Conservation (phyloP, 1,140 invertebrate species). For the Euwallacea fornicatus region DNA sequence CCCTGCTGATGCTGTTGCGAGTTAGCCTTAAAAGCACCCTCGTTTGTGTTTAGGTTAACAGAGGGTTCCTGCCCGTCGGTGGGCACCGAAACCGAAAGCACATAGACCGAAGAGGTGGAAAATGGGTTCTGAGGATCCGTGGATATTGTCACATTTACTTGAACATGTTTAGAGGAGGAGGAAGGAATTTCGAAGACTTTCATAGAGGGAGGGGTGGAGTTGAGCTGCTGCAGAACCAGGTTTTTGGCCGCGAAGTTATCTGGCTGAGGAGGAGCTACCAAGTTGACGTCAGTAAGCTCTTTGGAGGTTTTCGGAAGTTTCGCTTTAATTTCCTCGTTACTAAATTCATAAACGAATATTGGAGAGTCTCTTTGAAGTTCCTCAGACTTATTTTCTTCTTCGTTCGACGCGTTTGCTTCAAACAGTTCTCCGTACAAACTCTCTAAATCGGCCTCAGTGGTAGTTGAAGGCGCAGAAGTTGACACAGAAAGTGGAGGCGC, state of each 20-base stretch:
- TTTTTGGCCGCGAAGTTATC: slow-evolving; percentile 19
- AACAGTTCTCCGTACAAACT: slow-evolving; percentile 13
- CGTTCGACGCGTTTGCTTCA: background rate
- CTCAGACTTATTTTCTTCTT: slow-evolving; percentile 7
- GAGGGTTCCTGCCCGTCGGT: slow-evolving; percentile 61
- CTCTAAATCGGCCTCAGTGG: background rate
- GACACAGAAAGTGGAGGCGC: too few species aligned
- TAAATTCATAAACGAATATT: slow-evolving; percentile 52
- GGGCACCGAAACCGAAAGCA: slow-evolving; percentile 71
- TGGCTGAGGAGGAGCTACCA: slow-evolving; percentile 29
- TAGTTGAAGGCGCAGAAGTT: background rate
- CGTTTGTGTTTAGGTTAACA: slow-evolving; percentile 55
- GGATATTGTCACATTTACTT: slow-evolving; percentile 75
- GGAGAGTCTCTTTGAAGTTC: slow-evolving; percentile 56
- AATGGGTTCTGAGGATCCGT: slow-evolving; percentile 60
- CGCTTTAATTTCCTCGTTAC: slow-evolving; percentile 48
- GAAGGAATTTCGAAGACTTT: slow-evolving; percentile 48
- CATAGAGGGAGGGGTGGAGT: slow-evolving; percentile 39
- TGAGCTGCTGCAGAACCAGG: slow-evolving; percentile 36
- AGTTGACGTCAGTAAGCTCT: slow-evolving; percentile 46
- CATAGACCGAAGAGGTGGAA: slow-evolving; percentile 65
- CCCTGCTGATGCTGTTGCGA: slow-evolving; percentile 49
- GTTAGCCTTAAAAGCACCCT: slow-evolving; percentile 49
- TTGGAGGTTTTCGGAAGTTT: slow-evolving; percentile 42
- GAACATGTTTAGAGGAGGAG: slow-evolving; percentile 59